phyloP scores from a whole-genome alignment of 2,888 invertebrate genomes.

The Brenthis ino region DNA sequence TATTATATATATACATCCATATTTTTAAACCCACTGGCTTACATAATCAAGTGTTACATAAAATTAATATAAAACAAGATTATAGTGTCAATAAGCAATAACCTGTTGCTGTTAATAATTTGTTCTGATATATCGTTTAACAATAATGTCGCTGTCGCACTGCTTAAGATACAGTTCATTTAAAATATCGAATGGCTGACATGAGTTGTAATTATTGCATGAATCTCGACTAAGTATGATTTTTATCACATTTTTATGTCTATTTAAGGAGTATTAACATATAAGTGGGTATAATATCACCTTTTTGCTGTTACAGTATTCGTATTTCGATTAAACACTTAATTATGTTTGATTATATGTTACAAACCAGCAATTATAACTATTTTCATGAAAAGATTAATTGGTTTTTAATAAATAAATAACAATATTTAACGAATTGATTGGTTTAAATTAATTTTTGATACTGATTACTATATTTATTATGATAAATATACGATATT shows the following conservation, averaged over 20 bases:
- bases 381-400: conserved; percentile 15
- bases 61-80: conserved; percentile 25
- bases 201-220: conserved; percentile 18
- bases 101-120: conserved; percentile 35
- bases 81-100: conserved; percentile 31
- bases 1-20: background rate
- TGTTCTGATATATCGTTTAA: conserved; percentile 30
- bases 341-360: conserved; percentile 8
- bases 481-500: background rate
- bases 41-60: conserved; percentile 26
- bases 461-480: conserved; percentile 1
- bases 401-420: conserved; percentile 12
- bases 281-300: background rate
- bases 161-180: conserved; percentile 31
- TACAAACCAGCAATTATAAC: conserved; percentile 8
- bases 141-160: conserved; percentile 27
- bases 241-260: conserved; percentile 8
- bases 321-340: conserved; percentile 15
- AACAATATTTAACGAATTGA: conserved; percentile 1
- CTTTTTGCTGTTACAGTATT: conserved; percentile 5
- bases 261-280: conserved; percentile 14
- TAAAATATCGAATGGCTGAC: conserved; percentile 21
- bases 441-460: conserved; percentile 8
- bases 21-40: conserved; percentile 20
- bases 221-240: background rate